Evolutionary conservation across 64 coral and sea anemone genomes (phyloP), one percentile per base, ranked within the genome.

Genomic region (Pachyseris speciosa): DNA sequence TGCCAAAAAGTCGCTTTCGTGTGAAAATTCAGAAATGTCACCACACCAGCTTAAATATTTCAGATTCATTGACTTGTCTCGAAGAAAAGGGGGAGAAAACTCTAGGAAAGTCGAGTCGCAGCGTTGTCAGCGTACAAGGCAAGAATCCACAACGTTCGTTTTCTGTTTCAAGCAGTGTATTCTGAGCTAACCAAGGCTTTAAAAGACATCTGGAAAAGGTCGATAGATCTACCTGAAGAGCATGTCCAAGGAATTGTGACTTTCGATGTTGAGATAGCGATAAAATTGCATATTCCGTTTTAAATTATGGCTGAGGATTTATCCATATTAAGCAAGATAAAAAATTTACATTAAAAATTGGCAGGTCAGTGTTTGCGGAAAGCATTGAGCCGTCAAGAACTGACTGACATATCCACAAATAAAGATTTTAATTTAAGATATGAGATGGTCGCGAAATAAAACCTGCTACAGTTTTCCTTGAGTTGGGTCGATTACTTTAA

Each of bases 21-120:
- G 77, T 81, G 13, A 81, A 81, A 81, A 81, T 81, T 61, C 77
- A 81, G 30, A 81, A 81, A 81, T 81, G 77, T 40, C 77, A 61
- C 36, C 77, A 81, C 53, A 63, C 60, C 34, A 81, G 33, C 19
- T 31, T 81, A 20, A 81, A 81, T 81, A 63, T 81, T 61, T 61
- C 77, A 25, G 77, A 81, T 81, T 60, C 77, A 8, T 42, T 59
- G 3, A 39, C 60, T 15, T 22, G 19, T 9, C 39, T 3, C 20
- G 51, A 17, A 19, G 77, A 81, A 2, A 81, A 81, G 32, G 39
- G 19, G 26, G 77, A 25, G 4, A 81, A 81, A 28, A 57, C 53
- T 41, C 15, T 41, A 3, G 77, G 11, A 58, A 81, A 40, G n/a
- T 16, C 51, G 30, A 63, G 52, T 27, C 34, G 53, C 38, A 81